These are phyloP conservation scores for Volucella inflata DNA, from an alignment of 2,888 invertebrate species.

Conservation along the genomic window DNA sequence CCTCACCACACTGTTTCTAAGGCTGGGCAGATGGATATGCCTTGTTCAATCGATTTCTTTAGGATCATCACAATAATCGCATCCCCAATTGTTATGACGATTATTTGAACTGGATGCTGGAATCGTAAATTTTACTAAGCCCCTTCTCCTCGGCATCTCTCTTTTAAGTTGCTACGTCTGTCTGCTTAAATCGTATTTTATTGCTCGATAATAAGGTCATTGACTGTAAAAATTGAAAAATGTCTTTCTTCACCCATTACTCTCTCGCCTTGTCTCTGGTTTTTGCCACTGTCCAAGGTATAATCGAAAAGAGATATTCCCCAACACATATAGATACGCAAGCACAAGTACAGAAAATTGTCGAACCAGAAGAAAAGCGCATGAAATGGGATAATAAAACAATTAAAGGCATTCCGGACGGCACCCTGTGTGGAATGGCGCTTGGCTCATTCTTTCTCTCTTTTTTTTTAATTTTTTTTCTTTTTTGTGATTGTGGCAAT, in stretches of 20 bases:
- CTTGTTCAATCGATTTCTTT: background rate
- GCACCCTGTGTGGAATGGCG: conserved; percentile 27
- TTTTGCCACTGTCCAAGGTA: conserved; percentile 16
- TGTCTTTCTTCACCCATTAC: background rate
- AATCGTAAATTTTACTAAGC: conserved; percentile 13
- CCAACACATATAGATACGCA: background rate
- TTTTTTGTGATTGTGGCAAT: background rate
- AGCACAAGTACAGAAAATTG: conserved; percentile 3
- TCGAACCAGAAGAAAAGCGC: conserved; percentile 33
- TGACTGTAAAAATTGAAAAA: conserved; percentile 35
- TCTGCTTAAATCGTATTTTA: conserved; percentile 36
- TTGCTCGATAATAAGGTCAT: conserved; percentile 58
- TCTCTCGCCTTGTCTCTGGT: background rate
- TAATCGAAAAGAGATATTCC: conserved; percentile 20
- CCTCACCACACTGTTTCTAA: background rate
- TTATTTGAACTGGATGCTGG: conserved; percentile 29
- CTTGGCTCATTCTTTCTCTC: conserved; percentile 8
- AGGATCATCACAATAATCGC: background rate
- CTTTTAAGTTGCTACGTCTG: conserved; percentile 44
- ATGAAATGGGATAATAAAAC: conserved; percentile 61
- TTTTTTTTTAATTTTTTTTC: background rate
- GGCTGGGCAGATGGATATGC: background rate
- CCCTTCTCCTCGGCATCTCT: background rate
- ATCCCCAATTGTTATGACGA: conserved; percentile 13
- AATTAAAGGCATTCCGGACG: conserved; percentile 59